Base-by-base conservation (phyloP, 2,888 invertebrate genomes). In the Lasioglossum vierecki region DNA sequence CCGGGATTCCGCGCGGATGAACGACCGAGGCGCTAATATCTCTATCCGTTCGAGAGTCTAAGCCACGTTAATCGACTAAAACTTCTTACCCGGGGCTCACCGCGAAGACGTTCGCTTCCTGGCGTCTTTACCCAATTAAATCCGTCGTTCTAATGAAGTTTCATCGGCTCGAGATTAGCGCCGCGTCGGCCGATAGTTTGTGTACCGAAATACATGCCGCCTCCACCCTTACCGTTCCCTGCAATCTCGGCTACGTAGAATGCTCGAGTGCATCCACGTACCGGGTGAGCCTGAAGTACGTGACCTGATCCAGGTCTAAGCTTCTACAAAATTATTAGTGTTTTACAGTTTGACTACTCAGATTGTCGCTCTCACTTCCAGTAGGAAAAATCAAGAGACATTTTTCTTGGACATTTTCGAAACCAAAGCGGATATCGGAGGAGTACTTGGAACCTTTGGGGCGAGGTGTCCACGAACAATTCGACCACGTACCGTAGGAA, bases 111-210 rank as follows among this genome's bases (percentile, higher is more conserved):
- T 49, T 39, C 35, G 39, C 57, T 73, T 60, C 70, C 68, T 63
- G 39, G 22, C 57, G 74, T 70, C 79, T 80, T 82, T 72, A 44
- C 74, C 66, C 79, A 86, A 86, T 89, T 86, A 88, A 88, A 88
- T 89, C 72, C 82, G 63, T n/a, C 78, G 76, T 86, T 70, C 77
- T 85, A 86, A 89, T 71, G 73, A 88, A 86, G 83, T 85, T 86
- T 81, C 84, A 83, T 85, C 79, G 79, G 63, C 80, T 76, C 71
- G 74, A 85, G 80, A 87, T 86, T 88, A 86, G 78, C 77, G 68
- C 76, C 63, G 70, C 71, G 72, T 41, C 83, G 74, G 71, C 44
- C 70, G 73, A 80, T 74, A 53, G 63, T 30, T 35, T 35, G 8
- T 41, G 26, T 60, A 70, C 70, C 76, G 78, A 57, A 85, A 87